These are phyloP conservation scores for Buathra laborator DNA, from an alignment of 2,888 invertebrate species.

Conservation along the genomic window DNA sequence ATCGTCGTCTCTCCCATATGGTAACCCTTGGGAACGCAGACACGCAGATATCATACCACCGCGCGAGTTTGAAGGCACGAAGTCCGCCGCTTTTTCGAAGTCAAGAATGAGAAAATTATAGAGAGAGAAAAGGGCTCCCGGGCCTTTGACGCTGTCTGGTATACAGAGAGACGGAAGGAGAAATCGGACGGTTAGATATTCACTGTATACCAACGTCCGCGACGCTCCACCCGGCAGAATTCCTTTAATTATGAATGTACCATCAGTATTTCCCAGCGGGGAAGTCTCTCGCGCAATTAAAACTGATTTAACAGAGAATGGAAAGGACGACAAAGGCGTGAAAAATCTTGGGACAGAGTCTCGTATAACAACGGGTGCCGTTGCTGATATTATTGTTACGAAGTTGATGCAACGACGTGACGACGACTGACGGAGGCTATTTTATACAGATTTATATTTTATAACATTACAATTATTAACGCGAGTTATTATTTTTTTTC, in stretches of 20 bases:
- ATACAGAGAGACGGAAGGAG: conserved; percentile 22
- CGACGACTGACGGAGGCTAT: background rate
- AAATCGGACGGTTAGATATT: conserved; percentile 40
- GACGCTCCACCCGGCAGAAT: conserved; percentile 68
- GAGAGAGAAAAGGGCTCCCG: conserved; percentile 30
- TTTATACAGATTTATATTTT: background rate
- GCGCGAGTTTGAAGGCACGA: background rate
- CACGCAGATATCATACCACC: conserved; percentile 12
- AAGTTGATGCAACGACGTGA: background rate
- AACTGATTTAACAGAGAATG: conserved; percentile 80
- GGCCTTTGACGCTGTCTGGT: conserved; percentile 31
- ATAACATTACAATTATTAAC: background rate
- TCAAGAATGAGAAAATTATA: conserved; percentile 53
- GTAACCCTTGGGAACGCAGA: background rate
- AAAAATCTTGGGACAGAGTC: conserved; percentile 2
- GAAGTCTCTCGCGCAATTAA: conserved; percentile 78
- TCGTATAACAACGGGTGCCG: background rate
- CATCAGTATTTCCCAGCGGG: conserved; percentile 79
- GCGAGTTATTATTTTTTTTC: background rate
- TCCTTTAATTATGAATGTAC: conserved; percentile 80
- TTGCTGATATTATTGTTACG: background rate
- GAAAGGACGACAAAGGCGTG: conserved; percentile 43
- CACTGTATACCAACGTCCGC: conserved; percentile 12
- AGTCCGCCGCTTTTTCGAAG: background rate
- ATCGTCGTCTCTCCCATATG: conserved; percentile 13